Conservation (phyloP, 2,113 vertebrate species). For the Galbula dea region DNA sequence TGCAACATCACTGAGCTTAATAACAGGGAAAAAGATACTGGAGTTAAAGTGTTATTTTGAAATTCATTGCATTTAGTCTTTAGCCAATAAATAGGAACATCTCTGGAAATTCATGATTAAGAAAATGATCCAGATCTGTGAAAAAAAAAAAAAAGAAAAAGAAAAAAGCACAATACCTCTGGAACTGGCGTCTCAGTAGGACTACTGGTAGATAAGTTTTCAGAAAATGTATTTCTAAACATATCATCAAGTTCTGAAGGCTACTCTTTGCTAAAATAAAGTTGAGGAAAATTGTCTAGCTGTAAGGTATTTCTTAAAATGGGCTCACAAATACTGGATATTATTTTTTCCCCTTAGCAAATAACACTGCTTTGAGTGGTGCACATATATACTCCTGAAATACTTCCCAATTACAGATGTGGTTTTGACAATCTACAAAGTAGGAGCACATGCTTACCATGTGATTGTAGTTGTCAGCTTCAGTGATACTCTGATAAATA, state of each 20-base stretch:
- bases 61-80: background rate
- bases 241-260: background rate
- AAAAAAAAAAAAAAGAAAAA: background rate
- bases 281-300: background rate
- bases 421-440: background rate
- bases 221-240: background rate
- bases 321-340: accelerated
- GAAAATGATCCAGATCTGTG: background rate
- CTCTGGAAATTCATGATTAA: background rate
- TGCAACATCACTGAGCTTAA: background rate
- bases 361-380: background rate
- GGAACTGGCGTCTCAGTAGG: background rate
- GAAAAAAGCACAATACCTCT: background rate
- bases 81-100: background rate
- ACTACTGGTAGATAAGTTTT: background rate
- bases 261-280: background rate
- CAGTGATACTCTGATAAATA: background rate
- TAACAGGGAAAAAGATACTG: background rate
- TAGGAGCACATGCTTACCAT: background rate
- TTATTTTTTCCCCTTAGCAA: background rate
- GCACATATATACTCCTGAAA: background rate
- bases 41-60: background rate
- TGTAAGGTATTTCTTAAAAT: background rate
- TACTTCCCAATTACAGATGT: background rate
- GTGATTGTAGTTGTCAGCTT: background rate